Conservation (phyloP, 1,140 invertebrate genomes). For the Idris sp. region DNA sequence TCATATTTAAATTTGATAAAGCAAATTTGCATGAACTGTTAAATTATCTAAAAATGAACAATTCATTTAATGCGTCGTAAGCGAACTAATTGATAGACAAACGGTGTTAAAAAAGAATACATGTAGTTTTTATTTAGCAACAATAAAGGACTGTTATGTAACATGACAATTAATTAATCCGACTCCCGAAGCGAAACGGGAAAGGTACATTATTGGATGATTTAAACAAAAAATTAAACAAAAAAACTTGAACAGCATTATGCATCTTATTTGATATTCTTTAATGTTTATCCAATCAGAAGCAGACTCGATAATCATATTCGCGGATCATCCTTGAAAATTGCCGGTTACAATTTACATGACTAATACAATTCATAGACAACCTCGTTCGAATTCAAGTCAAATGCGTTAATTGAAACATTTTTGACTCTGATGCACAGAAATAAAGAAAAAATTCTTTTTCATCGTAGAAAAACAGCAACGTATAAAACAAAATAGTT, state of each 20-base stretch:
- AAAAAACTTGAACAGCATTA: constrained; percentile 15
- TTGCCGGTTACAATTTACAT: constrained; percentile 32
- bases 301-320: constrained; percentile 28
- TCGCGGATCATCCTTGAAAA: constrained; percentile 47
- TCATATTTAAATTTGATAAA: too few relatives aligned
- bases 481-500: too few relatives aligned
- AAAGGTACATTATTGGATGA: constrained; percentile 20
- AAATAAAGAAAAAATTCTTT: too few relatives aligned
- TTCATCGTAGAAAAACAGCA: too few relatives aligned
- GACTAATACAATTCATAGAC: constrained; percentile 36
- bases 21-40: too few relatives aligned
- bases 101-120: constrained; percentile 16
- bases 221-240: too few relatives aligned
- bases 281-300: constrained; percentile 32
- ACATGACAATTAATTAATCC: constrained; percentile 33
- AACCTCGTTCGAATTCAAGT: constrained; percentile 13
- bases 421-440: too few relatives aligned
- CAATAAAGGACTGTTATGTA: constrained; percentile 12
- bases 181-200: constrained; percentile 26
- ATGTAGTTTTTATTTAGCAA: constrained; percentile 20
- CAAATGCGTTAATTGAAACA: constrained; percentile 16
- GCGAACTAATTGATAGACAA: constrained; percentile 9
- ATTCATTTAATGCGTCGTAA: constrained; percentile 3
- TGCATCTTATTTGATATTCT: constrained; percentile 24
- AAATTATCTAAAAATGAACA: too few relatives aligned